phyloP scores from a whole-genome alignment of 1,140 invertebrate species.

The Trachymyrmex septentrionalis region DNA sequence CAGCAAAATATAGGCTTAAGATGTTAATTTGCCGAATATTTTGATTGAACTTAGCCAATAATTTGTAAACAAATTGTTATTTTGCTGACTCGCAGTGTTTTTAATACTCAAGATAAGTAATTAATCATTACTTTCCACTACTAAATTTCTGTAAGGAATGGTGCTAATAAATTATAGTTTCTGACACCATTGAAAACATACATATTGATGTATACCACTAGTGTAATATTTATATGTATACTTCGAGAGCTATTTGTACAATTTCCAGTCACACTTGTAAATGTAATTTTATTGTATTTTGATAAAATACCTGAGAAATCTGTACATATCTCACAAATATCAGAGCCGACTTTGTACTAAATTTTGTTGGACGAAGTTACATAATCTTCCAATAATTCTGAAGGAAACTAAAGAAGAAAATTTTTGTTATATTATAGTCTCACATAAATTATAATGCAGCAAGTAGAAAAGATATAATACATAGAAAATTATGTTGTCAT shows the following conservation, averaged over 20 bases:
- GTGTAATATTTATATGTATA: slow-evolving; percentile 81
- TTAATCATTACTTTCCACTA: too few relatives aligned
- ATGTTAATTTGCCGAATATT: too few relatives aligned
- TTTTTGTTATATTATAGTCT: neutral
- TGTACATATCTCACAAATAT: slow-evolving; percentile 60
- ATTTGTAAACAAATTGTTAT: too few relatives aligned
- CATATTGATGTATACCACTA: slow-evolving; percentile 71
- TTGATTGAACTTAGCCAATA: too few relatives aligned
- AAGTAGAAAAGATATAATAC: neutral
- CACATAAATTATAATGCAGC: neutral
- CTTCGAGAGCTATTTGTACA: slow-evolving; percentile 76
- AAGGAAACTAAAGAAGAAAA: neutral
- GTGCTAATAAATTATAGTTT: slow-evolving; percentile 80
- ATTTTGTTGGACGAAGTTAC: neutral
- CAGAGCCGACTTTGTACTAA: neutral
- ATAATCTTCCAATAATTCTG: neutral
- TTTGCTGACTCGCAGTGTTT: too few relatives aligned
- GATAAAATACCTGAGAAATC: slow-evolving; percentile 31
- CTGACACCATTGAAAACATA: slow-evolving; percentile 73
- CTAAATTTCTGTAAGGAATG: slow-evolving; percentile 18
- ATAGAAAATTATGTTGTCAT: neutral
- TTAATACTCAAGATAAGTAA: too few relatives aligned
- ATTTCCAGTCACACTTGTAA: slow-evolving; percentile 66
- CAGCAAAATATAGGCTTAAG: too few relatives aligned
- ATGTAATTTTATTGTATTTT: slow-evolving; percentile 55